A percentile compares a stretch with the other conserved stretches of the same genome.
Conservation (phyloP, 2,113 vertebrate species). For the Anas platyrhynchos region DNA sequence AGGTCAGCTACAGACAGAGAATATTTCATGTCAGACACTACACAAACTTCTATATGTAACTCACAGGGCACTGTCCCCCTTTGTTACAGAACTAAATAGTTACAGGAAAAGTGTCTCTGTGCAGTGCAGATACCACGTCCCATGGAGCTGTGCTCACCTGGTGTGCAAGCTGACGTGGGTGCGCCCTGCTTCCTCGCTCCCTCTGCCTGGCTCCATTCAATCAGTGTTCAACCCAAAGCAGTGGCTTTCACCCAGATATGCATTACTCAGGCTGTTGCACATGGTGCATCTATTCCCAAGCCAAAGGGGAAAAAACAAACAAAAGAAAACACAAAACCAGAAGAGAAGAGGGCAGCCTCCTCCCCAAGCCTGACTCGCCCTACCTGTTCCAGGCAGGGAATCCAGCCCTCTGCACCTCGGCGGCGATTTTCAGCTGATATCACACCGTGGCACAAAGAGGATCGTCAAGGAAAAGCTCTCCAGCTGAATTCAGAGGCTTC, state of each 20-base stretch:
- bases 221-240: background rate
- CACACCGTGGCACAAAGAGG: accelerated
- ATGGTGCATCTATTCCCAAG: background rate
- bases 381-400: background rate
- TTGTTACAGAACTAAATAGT: background rate
- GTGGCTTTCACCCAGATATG: background rate
- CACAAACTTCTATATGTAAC: background rate
- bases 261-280: too few species aligned
- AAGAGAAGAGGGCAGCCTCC: background rate
- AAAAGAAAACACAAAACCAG: background rate
- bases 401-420: background rate
- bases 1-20: background rate
- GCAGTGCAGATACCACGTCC: background rate
- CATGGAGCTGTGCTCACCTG: background rate
- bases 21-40: background rate
- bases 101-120: background rate
- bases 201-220: background rate
- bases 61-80: background rate
- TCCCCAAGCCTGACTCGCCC: background rate
- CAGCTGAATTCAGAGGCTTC: background rate
- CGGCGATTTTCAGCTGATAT: accelerated
- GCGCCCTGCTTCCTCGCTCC: background rate
- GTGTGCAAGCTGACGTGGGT: too few species aligned
- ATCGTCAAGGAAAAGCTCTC: background rate
- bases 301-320: background rate